Percentiles rank a stretch among this genome's conserved stretches.
Evolutionary conservation across 1,140 invertebrate species (phyloP).

Genomic region (Gyrodactylus bullatarudis): DNA sequence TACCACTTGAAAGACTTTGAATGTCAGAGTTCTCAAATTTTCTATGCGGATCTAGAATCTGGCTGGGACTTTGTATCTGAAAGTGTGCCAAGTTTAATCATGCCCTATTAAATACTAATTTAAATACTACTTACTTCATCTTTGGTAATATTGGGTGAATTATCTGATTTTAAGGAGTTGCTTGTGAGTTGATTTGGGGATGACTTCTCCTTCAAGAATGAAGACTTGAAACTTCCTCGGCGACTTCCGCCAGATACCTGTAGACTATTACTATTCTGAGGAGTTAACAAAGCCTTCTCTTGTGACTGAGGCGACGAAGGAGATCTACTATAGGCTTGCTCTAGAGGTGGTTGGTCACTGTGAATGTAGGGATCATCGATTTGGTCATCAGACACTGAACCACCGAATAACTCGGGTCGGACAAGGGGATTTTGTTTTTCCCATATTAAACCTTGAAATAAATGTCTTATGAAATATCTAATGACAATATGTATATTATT

Average conservation of each 20-base stretch:
- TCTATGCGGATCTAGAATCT: too few species aligned
- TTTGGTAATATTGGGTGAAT: too few species aligned
- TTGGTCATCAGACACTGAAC: not conserved
- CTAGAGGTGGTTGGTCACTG: not conserved
- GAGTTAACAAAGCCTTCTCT: not conserved
- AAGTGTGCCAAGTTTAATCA: too few species aligned
- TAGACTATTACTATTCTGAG: not conserved
- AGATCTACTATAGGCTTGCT: not conserved
- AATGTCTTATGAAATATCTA: too few species aligned
- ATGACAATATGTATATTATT: too few species aligned
- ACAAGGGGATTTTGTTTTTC: not conserved
- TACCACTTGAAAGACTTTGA: too few species aligned
- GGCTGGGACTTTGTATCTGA: too few species aligned
- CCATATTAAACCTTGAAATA: not conserved
- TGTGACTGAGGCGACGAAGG: not conserved
- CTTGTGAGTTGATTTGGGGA: not conserved
- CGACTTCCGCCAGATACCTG: slow-evolving; percentile 1
- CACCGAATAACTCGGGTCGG: not conserved
- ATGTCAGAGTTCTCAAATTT: too few species aligned
- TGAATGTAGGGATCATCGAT: not conserved
- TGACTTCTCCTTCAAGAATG: not conserved
- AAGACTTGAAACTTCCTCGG: not conserved
- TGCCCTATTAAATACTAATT: too few species aligned
- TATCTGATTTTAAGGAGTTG: not conserved
- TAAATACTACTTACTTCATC: too few species aligned